Conservation (phyloP, 2,888 invertebrate genomes). For the Arge pagana region DNA sequence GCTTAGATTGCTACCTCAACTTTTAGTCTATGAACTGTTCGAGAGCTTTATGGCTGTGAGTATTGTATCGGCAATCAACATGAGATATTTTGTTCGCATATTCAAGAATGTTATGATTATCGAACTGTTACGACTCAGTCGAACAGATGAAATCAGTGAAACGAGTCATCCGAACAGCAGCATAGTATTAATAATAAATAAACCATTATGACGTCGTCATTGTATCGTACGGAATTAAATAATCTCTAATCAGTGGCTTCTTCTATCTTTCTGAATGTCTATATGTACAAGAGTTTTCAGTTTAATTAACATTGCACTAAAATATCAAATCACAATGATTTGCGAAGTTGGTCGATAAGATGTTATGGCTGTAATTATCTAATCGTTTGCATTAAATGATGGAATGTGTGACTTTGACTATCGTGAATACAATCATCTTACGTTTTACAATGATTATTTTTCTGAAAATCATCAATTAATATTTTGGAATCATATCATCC, state of each 20-base stretch:
- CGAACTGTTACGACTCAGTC: background rate
- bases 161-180: no score
- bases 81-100: slow-evolving; percentile 3
- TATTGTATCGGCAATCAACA: slow-evolving; percentile 6
- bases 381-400: slow-evolving; percentile 28
- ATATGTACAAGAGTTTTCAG: slow-evolving; percentile 39
- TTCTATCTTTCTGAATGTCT: slow-evolving; percentile 25
- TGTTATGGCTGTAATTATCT: slow-evolving; percentile 21
- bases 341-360: slow-evolving; percentile 29
- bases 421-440: slow-evolving; percentile 21
- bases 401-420: slow-evolving; percentile 39
- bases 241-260: slow-evolving; percentile 14
- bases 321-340: slow-evolving; percentile 37
- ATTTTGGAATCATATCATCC: no score
- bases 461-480: no score
- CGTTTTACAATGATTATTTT: no score
- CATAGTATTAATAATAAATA: no score
- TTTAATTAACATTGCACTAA: slow-evolving; percentile 50
- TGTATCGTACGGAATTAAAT: background rate
- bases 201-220: no score
- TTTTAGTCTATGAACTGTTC: no score
- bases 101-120: slow-evolving; percentile 4
- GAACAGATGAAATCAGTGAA: background rate
- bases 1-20: slow-evolving; percentile 41
- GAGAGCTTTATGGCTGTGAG: no score